Evolutionary conservation across 2,888 invertebrate genomes (phyloP), one percentile per base, ranked within the genome.

Genomic region (Steinernema carpocapsae): DNA sequence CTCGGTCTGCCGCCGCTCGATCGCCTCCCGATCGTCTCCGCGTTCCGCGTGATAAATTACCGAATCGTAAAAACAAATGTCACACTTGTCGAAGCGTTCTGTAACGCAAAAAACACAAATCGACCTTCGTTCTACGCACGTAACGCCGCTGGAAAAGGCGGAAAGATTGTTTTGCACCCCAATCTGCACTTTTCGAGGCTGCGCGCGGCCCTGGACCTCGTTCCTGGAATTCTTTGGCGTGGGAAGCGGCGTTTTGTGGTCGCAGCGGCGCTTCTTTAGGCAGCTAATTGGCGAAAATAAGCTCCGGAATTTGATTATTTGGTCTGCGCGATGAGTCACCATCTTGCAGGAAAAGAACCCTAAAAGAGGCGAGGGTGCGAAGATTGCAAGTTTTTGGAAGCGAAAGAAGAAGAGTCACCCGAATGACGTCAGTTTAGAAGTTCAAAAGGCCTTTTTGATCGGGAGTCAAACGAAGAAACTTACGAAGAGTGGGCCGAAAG

Each of bases 61-160:
- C 37, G 64, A 64, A 64, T 29, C 26, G 64, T 7, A 64, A 64
- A 64, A 64, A 64, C 64, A 64, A 64, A 64, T 64, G 64, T 64
- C 64, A 64, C 64, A 26, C 64, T 64, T 26, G 32, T 64, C 64
- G 32, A 32, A 17, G 7, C 64, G 64, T 64, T 64, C 64, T 64
- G 64, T 64, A 64, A 29, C 32, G 64, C 64, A 64, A 64, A 64
- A 64, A 64, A 64, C 64, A 64, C 17, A 32, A 64, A 64, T 29
- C 29, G 64, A 48, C 19, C 48, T 19, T n/a, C 17, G 48, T n/a
- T 4, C 64, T 64, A 17, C 17, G 64, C 64, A 64, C 64, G 64
- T 64, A 64, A 12, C 19, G 17, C 48, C 4, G 17, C 7, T 19
- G 48, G 48, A 48, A 48, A 48, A 2, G 17, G 64, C 29, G 3